Base-by-base conservation (phyloP, 2,888 invertebrate genomes). In the Hypolimnas misippus region DNA sequence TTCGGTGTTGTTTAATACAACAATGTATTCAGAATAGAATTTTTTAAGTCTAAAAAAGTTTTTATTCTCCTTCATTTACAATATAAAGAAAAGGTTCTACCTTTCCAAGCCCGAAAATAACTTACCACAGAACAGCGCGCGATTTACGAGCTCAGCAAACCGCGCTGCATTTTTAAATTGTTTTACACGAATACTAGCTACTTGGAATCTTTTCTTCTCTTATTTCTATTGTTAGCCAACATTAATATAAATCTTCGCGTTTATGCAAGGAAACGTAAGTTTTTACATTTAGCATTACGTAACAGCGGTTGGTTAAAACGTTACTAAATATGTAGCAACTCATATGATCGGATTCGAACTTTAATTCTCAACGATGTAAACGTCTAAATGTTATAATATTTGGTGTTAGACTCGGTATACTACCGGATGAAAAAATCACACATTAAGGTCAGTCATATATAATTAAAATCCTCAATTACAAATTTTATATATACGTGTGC, bases 91-190 rank as follows among this genome's bases (percentile, higher is more conserved):
- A 33, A 19, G 42, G 2, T 25, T 31, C 7, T 52, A 25, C 35
- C 21, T 56, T 53, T 61, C 42, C 40, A 60, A 52, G 14, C 40
- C 51, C 55, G 49, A 49, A 58, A 65, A 62, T 56, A 38, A 54
- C 38, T 29, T n/a, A 50, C 33, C 31, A 35, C 50, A 55, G 38
- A 7, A 55, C 49, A 50, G 25, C 16, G 44, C 56, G 29, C 49
- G 50, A 42, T 62, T 46, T 55, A 31, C 33, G 46, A 56, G 44
- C 42, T 53, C 42, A 35, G 56, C 44, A 33, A 65, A 57, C 55
- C 31, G 53, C 4, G 33, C 14, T 55, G 57, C 58, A 65, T 62
- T 62, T 62, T 58, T 35, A 52, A 58, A 62, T 61, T 62, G 40
- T 56, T 59, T 62, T 42, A 25, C 54, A 65, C 19, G 57, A 61